Percentiles rank a stretch among this genome's conserved stretches.
These are phyloP conservation scores for Rhinella marina DNA, from an alignment of 2,797 vertebrate genomes.

Conservation along the genomic window DNA sequence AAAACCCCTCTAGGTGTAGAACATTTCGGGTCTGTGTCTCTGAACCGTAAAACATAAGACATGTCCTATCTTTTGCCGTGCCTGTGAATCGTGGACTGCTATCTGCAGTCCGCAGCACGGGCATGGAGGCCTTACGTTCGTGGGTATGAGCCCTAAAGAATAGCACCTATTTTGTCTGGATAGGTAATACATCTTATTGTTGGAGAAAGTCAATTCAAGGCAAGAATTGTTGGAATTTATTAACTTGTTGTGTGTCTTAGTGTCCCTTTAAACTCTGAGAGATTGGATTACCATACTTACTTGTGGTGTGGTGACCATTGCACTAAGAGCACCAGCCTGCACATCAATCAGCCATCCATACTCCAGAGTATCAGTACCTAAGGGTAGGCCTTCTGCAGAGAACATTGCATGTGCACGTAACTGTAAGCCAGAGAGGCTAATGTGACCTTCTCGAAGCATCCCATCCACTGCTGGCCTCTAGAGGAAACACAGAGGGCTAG, in stretches of 20 bases:
- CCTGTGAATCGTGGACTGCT: too few relatives aligned
- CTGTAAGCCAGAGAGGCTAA: constrained; percentile 93
- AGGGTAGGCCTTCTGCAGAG: constrained; percentile 89
- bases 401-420: constrained; percentile 98
- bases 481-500: constrained; percentile 23
- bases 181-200: background rate
- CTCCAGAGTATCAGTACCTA: constrained; percentile 89
- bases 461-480: constrained; percentile 91
- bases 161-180: background rate
- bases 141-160: too few relatives aligned
- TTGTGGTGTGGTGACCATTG: constrained; percentile 93
- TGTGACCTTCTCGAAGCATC: constrained; percentile 90
- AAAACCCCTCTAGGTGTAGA: too few relatives aligned
- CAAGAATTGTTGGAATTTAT: background rate
- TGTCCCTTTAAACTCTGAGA: background rate
- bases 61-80: too few relatives aligned
- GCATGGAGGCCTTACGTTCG: too few relatives aligned
- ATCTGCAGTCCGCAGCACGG: too few relatives aligned
- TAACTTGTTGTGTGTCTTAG: background rate
- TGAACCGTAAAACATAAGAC: too few relatives aligned
- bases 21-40: too few relatives aligned
- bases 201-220: background rate
- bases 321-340: constrained; percentile 89
- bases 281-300: constrained; percentile 69
- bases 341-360: constrained; percentile 98